Percentiles rank a stretch among this genome's conserved stretches.
phyloP scores from a whole-genome alignment of 2,113 vertebrate species.

The Zosterops pallidus region DNA sequence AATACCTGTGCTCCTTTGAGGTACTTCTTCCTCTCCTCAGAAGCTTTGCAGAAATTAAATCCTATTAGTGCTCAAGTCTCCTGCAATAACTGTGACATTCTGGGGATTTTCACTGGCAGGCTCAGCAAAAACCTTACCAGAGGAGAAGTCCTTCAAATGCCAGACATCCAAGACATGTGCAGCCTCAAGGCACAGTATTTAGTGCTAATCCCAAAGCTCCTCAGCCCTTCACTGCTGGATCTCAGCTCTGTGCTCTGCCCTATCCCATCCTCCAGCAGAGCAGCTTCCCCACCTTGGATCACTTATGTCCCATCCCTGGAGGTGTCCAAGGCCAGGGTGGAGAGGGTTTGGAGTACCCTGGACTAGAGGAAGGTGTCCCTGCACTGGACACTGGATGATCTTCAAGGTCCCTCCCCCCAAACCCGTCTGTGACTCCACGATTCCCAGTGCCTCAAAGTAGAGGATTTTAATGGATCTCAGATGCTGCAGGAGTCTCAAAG shows the following conservation, averaged over 20 bases:
- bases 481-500: neutral
- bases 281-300: neutral
- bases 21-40: neutral
- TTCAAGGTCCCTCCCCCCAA: neutral
- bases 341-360: fast-evolving
- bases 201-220: neutral
- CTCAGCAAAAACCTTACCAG: neutral
- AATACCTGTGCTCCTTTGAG: neutral
- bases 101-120: neutral
- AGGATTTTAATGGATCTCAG: neutral
- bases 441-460: neutral
- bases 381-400: neutral
- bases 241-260: neutral
- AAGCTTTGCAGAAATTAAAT: constrained; percentile 21
- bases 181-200: neutral
- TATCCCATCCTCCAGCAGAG: neutral
- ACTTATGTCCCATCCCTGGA: fast-evolving
- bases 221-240: neutral
- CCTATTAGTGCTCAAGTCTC: neutral
- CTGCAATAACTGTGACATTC: neutral
- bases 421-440: neutral
- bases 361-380: neutral
- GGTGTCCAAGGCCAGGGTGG: neutral
- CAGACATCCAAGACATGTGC: neutral
- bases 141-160: neutral